Base-by-base conservation (phyloP, 1,140 invertebrate genomes). In the Drosophila tani region DNA sequence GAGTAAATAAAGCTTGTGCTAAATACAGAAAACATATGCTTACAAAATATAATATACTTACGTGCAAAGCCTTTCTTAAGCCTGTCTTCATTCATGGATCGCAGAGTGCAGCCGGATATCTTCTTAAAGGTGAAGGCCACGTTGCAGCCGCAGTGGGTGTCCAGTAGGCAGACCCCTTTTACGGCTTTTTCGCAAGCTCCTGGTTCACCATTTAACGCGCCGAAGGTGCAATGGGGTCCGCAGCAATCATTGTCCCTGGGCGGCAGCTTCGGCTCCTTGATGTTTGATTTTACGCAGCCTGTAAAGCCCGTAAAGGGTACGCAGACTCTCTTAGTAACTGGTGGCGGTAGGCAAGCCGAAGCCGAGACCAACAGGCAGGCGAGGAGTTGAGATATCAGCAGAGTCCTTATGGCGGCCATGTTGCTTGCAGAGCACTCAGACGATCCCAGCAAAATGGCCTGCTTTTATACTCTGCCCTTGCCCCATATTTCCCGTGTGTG, bases 161-260 rank as follows among this genome's bases (percentile, higher is more conserved):
- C 75, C 27, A 76, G 47, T 0, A 77, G 5, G 17, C 75, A 77
- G 5, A 9, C 3, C 1, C 14, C 32, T 5, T 3, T 7, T 7
- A 40, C 6, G 2, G 7, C 14, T 11, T 2, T 5, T 12, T 27
- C n/a, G 38, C 63, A 77, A 14, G 0, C 0, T 0, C 6, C 5
- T 0, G 12, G 1, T 6, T 19, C 9, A 11, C 32, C 32, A 11
- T 35, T n/a, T 8, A 38, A 43, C 1, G 43, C 49, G 7, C 1
- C 19, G 6, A 40, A 68, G 8, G 8, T 14, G 40, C 75, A 77
- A 0, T 21, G 43, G 11, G 74, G 49, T 8, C 74, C 50, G 12
- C 75, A 77, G 56, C 75, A 77, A 27, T 41, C 7, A 11, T 77
- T 77, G 15, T 76, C 75, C 9, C 64, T 43, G 8, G 63, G 47